A percentile compares a stretch with the other conserved stretches of the same genome.
phyloP scores from a whole-genome alignment of 2,113 vertebrate genomes.

The Callospermophilus lateralis region DNA sequence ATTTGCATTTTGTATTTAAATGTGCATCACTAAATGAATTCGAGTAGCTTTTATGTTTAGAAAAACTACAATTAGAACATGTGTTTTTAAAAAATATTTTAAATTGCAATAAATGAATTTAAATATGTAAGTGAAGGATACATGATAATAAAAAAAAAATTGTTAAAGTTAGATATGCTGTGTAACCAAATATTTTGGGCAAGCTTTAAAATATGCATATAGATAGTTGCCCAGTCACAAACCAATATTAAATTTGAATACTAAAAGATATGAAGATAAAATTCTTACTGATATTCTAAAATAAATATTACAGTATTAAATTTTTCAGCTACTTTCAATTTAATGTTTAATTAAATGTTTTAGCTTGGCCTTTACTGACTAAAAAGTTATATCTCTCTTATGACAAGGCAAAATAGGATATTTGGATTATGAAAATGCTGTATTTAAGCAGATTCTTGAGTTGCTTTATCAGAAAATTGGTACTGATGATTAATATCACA shows the following conservation, averaged over 20 bases:
- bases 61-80: background rate
- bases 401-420: background rate
- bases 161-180: background rate
- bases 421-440: background rate
- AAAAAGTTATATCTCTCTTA: slow-evolving; percentile 18
- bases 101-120: background rate
- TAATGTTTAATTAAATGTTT: background rate
- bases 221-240: background rate
- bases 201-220: background rate
- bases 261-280: background rate
- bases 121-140: background rate
- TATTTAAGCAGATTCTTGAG: slow-evolving; percentile 16
- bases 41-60: background rate
- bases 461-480: slow-evolving; percentile 63
- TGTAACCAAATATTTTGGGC: slow-evolving; percentile 31
- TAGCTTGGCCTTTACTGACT: background rate
- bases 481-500: background rate
- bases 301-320: background rate
- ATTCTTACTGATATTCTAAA: background rate
- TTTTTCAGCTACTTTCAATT: background rate
- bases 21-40: background rate
- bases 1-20: background rate
- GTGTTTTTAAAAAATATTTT: slow-evolving; percentile 39
- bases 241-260: background rate
- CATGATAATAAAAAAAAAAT: slow-evolving; percentile 12